phyloP scores from a whole-genome alignment of 2,888 invertebrate species.

The Ctenicera cuprea region DNA sequence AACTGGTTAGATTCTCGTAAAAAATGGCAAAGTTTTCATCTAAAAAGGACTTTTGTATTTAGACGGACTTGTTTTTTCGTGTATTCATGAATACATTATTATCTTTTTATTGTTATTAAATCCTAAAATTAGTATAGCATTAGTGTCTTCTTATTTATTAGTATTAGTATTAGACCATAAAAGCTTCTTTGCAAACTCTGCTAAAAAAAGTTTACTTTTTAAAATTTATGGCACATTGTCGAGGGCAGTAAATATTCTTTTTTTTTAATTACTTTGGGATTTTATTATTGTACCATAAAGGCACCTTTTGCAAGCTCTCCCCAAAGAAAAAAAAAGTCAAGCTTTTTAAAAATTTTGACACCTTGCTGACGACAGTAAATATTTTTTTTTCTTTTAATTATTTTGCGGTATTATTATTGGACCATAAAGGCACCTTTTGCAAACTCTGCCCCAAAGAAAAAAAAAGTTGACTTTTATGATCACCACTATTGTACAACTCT shows the following conservation, averaged over 20 bases:
- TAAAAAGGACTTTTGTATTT: not conserved
- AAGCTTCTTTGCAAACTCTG: no score
- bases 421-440: not conserved
- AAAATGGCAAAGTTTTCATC: not conserved
- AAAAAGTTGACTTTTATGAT: not conserved
- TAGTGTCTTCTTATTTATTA: not conserved
- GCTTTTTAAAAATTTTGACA: no score
- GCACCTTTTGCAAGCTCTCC: not conserved
- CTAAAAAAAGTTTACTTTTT: no score
- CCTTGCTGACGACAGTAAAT: no score
- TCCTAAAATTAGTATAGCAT: no score
- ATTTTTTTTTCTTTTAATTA: slow-evolving; percentile 2
- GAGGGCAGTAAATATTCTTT: no score
- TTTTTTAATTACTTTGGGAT: no score
- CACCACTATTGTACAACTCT: no score
- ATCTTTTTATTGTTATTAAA: not conserved
- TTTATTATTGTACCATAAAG: no score
- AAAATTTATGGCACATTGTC: no score
- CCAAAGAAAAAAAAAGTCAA: not conserved
- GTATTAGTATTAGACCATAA: not conserved
- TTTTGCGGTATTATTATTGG: not conserved
- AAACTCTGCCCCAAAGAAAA: slow-evolving; percentile 2
- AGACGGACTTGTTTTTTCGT: no score
- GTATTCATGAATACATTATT: no score
- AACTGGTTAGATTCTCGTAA: slow-evolving; percentile 1